Evolutionary conservation across 2,113 vertebrate species (phyloP).

Genomic region (Periophthalmus modestus): DNA sequence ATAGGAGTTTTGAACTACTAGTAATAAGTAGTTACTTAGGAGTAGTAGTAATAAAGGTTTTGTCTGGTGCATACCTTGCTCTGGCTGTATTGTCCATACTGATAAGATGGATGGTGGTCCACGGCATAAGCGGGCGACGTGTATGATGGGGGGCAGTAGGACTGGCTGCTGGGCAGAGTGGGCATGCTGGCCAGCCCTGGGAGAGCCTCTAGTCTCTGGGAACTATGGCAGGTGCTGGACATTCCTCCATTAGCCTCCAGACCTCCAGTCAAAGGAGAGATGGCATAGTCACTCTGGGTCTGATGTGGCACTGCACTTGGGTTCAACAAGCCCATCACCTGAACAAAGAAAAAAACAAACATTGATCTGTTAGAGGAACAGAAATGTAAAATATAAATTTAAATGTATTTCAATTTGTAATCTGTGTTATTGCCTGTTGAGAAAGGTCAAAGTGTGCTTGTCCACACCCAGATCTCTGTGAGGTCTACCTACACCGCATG

Average conservation of each 20-base stretch:
- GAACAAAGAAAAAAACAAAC: constrained; percentile 13
- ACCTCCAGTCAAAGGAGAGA: constrained; percentile 92
- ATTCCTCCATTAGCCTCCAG: constrained; percentile 92
- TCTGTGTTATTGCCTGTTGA: neutral
- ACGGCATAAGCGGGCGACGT: constrained; percentile 92
- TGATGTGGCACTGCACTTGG: constrained; percentile 95
- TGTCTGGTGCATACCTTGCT: constrained; percentile 83
- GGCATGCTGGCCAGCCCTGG: constrained; percentile 82
- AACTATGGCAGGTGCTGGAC: constrained; percentile 89
- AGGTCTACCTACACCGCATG: constrained; percentile 23
- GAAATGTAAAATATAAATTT: neutral
- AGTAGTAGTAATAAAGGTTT: neutral
- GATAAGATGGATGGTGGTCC: constrained; percentile 94
- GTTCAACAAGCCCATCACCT: constrained; percentile 99
- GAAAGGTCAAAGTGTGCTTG: constrained; percentile 61
- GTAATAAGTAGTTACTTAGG: neutral
- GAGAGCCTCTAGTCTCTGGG: constrained; percentile 93
- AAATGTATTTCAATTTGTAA: neutral
- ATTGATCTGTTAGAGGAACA: neutral
- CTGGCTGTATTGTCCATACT: constrained; percentile 97
- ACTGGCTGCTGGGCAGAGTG: constrained; percentile 90
- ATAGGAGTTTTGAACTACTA: neutral
- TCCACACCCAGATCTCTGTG: constrained; percentile 43
- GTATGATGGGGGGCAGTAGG: constrained; percentile 95
- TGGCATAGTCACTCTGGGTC: constrained; percentile 94